Evolutionary conservation across 2,888 invertebrate species (phyloP).

Genomic region (Sthenelais limicola): DNA sequence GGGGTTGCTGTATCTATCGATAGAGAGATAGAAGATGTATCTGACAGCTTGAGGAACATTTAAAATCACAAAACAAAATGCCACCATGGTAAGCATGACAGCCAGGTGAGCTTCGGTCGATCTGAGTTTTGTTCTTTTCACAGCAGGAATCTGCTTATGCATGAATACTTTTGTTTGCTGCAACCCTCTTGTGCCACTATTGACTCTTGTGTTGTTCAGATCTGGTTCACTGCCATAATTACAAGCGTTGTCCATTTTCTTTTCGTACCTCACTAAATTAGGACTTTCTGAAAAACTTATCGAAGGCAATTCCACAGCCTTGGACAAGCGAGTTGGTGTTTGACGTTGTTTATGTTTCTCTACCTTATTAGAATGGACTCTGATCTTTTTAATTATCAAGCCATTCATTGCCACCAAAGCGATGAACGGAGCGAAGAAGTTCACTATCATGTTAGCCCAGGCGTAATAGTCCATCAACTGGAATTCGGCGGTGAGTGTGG

Average conservation of each 20-base stretch:
- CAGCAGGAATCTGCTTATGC: not conserved
- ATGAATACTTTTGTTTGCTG: no score
- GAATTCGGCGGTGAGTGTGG: not conserved
- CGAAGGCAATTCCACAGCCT: no score
- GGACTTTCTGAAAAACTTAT: no score
- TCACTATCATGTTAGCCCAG: not conserved
- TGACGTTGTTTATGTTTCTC: no score
- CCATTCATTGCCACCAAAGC: not conserved
- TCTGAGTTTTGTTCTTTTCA: not conserved
- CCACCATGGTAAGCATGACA: not conserved
- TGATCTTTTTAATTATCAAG: not conserved
- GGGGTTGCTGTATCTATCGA: not conserved
- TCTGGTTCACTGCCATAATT: no score
- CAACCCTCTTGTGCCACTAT: no score
- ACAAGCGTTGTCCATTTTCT: no score
- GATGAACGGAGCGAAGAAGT: conserved; percentile 9
- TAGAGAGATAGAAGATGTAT: not conserved
- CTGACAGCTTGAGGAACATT: conserved; percentile 6
- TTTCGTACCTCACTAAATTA: no score
- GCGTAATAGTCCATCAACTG: not conserved
- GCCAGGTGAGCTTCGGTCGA: conserved; percentile 1
- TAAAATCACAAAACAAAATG: conserved; percentile 4
- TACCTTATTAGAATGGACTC: not conserved
- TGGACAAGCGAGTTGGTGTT: no score
- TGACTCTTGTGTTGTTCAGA: no score